These are phyloP conservation scores for Aleiodes testaceus DNA, from an alignment of 2,888 invertebrate genomes.

Conservation along the genomic window DNA sequence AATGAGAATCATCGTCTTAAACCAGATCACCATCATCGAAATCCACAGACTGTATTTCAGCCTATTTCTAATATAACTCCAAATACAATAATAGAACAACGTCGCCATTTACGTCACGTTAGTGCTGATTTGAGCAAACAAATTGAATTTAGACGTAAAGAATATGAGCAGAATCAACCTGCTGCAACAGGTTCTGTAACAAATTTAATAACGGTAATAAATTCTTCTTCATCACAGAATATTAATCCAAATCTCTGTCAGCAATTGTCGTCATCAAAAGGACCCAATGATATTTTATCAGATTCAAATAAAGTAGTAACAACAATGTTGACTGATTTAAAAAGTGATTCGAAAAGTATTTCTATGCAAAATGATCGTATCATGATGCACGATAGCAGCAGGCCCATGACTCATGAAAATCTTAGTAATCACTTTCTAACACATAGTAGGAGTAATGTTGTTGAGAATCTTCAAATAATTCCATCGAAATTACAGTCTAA, in stretches of 20 bases:
- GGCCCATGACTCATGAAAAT: slow-evolving; percentile 64
- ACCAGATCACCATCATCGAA: slow-evolving; percentile 61
- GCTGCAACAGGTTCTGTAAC: slow-evolving; percentile 67
- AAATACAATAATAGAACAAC: slow-evolving; percentile 70
- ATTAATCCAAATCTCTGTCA: slow-evolving; percentile 68
- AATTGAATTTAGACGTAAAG: slow-evolving; percentile 68
- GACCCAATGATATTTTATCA: slow-evolving; percentile 65
- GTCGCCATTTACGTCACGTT: slow-evolving; percentile 69
- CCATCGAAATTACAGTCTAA: slow-evolving; percentile 54
- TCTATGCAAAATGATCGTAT: slow-evolving; percentile 68
- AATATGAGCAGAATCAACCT: slow-evolving; percentile 69
- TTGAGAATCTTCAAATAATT: slow-evolving; percentile 59
- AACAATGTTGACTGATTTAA: slow-evolving; percentile 66
- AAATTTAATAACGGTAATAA: slow-evolving; percentile 63
- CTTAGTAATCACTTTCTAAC: slow-evolving; percentile 57
- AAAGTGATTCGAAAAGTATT: slow-evolving; percentile 59
- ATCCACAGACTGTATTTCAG: slow-evolving; percentile 67
- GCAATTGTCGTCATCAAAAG: slow-evolving; percentile 68
- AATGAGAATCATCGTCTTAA: slow-evolving; percentile 60
- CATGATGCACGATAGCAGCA: slow-evolving; percentile 69
- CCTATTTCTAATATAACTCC: slow-evolving; percentile 69
- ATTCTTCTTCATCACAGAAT: slow-evolving; percentile 61
- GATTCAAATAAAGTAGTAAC: slow-evolving; percentile 65
- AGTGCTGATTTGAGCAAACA: slow-evolving; percentile 71
- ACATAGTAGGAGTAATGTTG: slow-evolving; percentile 65